phyloP scores from a whole-genome alignment of 2,888 invertebrate genomes.

The Eupithecia dodoneata region DNA sequence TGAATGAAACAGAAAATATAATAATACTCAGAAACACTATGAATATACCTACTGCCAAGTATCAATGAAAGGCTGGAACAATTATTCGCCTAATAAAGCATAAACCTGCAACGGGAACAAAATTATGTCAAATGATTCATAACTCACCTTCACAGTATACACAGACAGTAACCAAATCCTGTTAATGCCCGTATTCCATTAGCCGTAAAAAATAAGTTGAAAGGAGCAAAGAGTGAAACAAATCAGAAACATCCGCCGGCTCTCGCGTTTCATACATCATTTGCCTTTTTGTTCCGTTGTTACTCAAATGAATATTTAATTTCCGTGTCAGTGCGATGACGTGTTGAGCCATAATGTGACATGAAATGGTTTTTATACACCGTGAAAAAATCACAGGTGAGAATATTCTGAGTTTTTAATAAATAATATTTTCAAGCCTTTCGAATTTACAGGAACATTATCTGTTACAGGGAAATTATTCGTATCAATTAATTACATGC shows the following conservation, averaged over 20 bases:
- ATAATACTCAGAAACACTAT: neutral
- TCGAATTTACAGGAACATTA: slow-evolving; percentile 2
- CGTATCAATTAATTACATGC: neutral
- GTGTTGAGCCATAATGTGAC: slow-evolving; percentile 53
- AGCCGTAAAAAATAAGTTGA: slow-evolving; percentile 59
- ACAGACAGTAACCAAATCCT: slow-evolving; percentile 12
- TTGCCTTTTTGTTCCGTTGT: slow-evolving; percentile 41
- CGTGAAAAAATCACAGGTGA: slow-evolving; percentile 36
- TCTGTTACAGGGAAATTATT: neutral
- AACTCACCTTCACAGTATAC: slow-evolving; percentile 2
- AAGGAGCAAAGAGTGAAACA: slow-evolving; percentile 60
- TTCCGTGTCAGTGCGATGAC: slow-evolving; percentile 63
- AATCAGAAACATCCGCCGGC: slow-evolving; percentile 63
- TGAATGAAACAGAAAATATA: neutral
- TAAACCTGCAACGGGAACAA: neutral
- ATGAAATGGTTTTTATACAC: slow-evolving; percentile 44
- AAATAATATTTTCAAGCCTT: slow-evolving; percentile 3
- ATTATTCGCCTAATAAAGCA: neutral
- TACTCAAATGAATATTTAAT: slow-evolving; percentile 77
- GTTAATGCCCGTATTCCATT: slow-evolving; percentile 51
- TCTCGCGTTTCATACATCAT: slow-evolving; percentile 62
- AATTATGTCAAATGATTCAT: neutral
- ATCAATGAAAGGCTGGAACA: neutral
- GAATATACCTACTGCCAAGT: neutral
- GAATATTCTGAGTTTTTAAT: slow-evolving; percentile 13